Evolutionary conservation across 2,888 invertebrate genomes (phyloP).

Genomic region (Drosophila infuscata): DNA sequence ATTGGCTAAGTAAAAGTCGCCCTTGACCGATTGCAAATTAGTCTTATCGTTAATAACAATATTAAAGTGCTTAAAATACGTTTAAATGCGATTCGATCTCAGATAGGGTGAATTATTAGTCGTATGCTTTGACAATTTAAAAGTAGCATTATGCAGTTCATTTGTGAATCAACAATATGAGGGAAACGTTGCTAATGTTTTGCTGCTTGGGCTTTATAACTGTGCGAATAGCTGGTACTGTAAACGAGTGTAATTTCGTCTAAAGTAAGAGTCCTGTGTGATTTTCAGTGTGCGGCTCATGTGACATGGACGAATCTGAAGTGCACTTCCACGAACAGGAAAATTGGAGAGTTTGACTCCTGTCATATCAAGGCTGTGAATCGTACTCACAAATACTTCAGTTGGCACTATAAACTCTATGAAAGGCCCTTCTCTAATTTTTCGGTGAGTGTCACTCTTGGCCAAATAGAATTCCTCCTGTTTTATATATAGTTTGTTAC

Average conservation of each 20-base stretch:
- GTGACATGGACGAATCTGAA: neutral
- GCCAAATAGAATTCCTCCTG: neutral
- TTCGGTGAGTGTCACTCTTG: neutral
- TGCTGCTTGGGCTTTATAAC: neutral
- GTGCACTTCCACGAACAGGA: neutral
- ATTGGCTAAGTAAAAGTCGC: neutral
- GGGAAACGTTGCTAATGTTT: neutral
- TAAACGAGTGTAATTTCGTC: neutral
- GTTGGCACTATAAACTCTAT: neutral
- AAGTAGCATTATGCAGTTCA: neutral
- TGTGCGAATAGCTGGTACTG: neutral
- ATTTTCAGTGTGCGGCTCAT: neutral
- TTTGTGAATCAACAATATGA: neutral
- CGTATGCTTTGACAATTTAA: accelerated
- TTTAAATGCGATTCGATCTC: neutral
- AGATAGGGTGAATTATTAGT: neutral
- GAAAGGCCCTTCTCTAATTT: accelerated
- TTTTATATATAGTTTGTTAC: neutral
- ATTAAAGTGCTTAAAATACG: neutral
- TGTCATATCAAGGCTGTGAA: conserved; percentile 1
- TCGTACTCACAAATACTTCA: neutral
- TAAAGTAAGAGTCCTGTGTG: neutral
- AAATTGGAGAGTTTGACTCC: neutral
- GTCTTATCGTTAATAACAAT: neutral
- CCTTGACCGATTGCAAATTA: neutral